Evolutionary conservation across 2,888 invertebrate species (phyloP).

Genomic region (Trichopria drosophilae): DNA sequence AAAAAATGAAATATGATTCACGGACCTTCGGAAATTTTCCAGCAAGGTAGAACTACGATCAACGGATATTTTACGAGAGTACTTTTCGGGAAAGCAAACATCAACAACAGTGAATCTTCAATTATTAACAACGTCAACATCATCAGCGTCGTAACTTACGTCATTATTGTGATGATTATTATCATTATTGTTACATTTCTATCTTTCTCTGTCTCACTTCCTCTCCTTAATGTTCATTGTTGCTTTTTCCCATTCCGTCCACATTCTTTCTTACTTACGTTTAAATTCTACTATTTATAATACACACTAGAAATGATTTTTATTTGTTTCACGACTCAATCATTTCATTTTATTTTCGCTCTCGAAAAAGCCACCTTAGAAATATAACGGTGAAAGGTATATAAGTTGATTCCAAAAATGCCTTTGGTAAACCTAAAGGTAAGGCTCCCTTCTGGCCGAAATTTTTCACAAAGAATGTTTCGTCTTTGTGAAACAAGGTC

Average conservation of each 20-base stretch:
- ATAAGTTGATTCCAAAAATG: too few relatives aligned
- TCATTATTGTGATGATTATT: slow-evolving; percentile 44
- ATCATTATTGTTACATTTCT: slow-evolving; percentile 19
- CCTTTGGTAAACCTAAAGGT: too few relatives aligned
- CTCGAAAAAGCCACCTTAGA: too few relatives aligned
- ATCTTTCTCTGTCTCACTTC: slow-evolving; percentile 1
- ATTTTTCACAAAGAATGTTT: too few relatives aligned
- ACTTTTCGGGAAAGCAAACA: slow-evolving; percentile 50
- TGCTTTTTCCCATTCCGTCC: slow-evolving; percentile 8
- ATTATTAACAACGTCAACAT: slow-evolving; percentile 54
- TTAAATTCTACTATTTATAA: slow-evolving; percentile 1
- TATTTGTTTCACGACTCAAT: slow-evolving; percentile 17
- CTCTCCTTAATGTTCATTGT: slow-evolving; percentile 31
- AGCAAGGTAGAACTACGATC: slow-evolving; percentile 42
- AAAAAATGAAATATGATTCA: too few relatives aligned
- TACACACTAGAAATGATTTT: slow-evolving; percentile 1
- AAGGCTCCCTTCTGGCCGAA: too few relatives aligned
- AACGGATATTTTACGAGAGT: slow-evolving; percentile 45
- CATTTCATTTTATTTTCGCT: too few relatives aligned
- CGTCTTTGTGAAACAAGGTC: too few relatives aligned
- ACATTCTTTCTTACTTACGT: slow-evolving; percentile 9
- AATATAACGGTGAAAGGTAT: too few relatives aligned
- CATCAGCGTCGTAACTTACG: slow-evolving; percentile 46
- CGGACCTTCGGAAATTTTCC: slow-evolving; percentile 45
- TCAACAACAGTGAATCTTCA: slow-evolving; percentile 52